phyloP scores from a whole-genome alignment of 2,113 vertebrate genomes.

The Amphiprion ocellaris region DNA sequence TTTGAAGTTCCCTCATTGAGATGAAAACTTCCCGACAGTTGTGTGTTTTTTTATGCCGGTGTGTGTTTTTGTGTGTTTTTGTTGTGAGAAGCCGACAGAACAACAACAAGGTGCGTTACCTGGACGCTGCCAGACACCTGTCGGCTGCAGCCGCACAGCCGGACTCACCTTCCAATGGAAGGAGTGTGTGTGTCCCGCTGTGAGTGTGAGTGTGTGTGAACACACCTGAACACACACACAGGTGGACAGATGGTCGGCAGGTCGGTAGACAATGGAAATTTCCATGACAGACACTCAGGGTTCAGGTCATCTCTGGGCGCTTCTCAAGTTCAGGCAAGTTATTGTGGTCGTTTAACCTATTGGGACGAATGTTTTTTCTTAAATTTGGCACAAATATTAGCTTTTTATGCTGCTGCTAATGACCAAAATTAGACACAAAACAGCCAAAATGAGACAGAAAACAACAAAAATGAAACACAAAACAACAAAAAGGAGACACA shows the following conservation, averaged over 20 bases:
- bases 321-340: too few relatives aligned
- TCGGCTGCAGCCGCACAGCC: conserved; percentile 53
- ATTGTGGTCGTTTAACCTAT: too few relatives aligned
- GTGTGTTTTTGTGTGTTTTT: not conserved
- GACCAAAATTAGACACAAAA: too few relatives aligned
- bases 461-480: too few relatives aligned
- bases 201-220: not conserved
- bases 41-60: not conserved
- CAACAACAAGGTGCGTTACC: conserved; percentile 41
- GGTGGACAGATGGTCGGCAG: conserved; percentile 43
- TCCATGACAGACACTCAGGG: conserved; percentile 32
- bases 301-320: not conserved
- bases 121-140: conserved; percentile 62
- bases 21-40: too few relatives aligned
- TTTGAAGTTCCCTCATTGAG: too few relatives aligned
- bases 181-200: not conserved
- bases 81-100: conserved; percentile 23
- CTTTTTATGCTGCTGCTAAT: too few relatives aligned
- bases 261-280: conserved; percentile 36
- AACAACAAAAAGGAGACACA: too few relatives aligned
- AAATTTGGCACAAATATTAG: too few relatives aligned
- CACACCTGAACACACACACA: conserved; percentile 34
- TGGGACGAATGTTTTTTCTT: too few relatives aligned
- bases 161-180: conserved; percentile 51
- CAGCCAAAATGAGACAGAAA: too few relatives aligned